A percentile compares a stretch with the other conserved stretches of the same genome.
Evolutionary conservation across 92 coral and sea anemone genomes (phyloP).

Genomic region (Porites rus): DNA sequence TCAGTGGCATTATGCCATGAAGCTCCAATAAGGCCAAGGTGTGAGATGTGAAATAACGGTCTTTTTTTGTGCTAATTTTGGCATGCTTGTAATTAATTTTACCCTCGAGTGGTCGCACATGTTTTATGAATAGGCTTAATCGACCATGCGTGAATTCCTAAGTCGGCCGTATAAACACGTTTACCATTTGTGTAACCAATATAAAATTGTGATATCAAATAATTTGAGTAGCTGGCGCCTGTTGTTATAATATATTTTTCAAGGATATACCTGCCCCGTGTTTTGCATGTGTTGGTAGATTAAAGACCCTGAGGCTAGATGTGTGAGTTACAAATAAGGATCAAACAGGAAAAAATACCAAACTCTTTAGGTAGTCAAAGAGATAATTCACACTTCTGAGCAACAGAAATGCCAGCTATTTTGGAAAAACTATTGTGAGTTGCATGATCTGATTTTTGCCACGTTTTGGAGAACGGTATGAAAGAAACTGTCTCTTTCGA

Average conservation of each 20-base stretch:
- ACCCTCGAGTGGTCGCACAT: conserved; percentile 43
- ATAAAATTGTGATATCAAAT: conserved; percentile 18
- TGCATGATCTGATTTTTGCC: background rate
- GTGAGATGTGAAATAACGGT: conserved; percentile 11
- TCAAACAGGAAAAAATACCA: conserved; percentile 48
- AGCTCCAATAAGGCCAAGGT: background rate
- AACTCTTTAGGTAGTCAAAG: conserved; percentile 7
- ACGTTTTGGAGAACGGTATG: background rate
- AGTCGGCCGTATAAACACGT: conserved; percentile 20
- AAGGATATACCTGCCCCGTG: background rate
- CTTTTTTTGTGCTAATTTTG: conserved; percentile 7
- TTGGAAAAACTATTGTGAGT: background rate
- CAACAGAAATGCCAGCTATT: background rate
- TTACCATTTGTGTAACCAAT: background rate
- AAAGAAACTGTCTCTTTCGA: background rate
- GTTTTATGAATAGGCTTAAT: conserved; percentile 30
- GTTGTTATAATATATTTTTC: background rate
- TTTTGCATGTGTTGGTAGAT: background rate
- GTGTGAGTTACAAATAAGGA: background rate
- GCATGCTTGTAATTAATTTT: conserved; percentile 47
- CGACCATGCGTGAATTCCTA: conserved; percentile 50
- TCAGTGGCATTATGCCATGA: background rate
- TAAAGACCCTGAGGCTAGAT: background rate
- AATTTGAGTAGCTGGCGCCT: conserved; percentile 34
- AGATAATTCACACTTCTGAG: background rate